Percentiles rank a stretch among this genome's conserved stretches.
Evolutionary conservation across 1,140 invertebrate genomes (phyloP).

Genomic region (Drosophila pruinosa): DNA sequence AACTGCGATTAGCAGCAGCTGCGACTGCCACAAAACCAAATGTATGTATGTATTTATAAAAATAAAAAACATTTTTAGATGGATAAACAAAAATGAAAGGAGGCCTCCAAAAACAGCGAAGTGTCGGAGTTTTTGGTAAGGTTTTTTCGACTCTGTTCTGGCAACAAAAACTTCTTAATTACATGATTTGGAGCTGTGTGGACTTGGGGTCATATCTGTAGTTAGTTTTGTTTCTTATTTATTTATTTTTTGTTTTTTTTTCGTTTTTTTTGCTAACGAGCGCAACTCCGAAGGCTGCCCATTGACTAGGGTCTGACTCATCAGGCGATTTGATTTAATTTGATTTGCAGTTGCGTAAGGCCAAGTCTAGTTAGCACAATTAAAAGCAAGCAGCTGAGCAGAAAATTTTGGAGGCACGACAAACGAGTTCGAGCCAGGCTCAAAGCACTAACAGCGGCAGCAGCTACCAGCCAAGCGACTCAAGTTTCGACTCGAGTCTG

Average conservation of each 20-base stretch:
- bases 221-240: constrained; percentile 27
- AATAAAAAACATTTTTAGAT: not conserved
- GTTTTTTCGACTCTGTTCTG: constrained; percentile 59
- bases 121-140: constrained; percentile 37
- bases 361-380: constrained; percentile 49
- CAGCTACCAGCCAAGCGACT: constrained; percentile 31
- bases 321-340: constrained; percentile 56
- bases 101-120: constrained; percentile 40
- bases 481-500: constrained; percentile 40
- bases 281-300: constrained; percentile 50
- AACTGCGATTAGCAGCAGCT: constrained; percentile 4
- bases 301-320: constrained; percentile 61
- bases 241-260: constrained; percentile 20
- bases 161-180: constrained; percentile 59
- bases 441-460: constrained; percentile 3
- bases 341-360: constrained; percentile 71
- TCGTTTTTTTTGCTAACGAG: constrained; percentile 13
- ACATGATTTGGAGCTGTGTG: constrained; percentile 50
- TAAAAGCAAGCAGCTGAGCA: constrained; percentile 44
- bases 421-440: constrained; percentile 63
- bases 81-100: constrained; percentile 48
- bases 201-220: constrained; percentile 23
- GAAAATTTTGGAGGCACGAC: constrained; percentile 73
- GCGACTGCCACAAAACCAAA: not conserved
- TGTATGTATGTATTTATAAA: not conserved